phyloP scores from a whole-genome alignment of 2,888 invertebrate species.

The Cheilosia pagana region DNA sequence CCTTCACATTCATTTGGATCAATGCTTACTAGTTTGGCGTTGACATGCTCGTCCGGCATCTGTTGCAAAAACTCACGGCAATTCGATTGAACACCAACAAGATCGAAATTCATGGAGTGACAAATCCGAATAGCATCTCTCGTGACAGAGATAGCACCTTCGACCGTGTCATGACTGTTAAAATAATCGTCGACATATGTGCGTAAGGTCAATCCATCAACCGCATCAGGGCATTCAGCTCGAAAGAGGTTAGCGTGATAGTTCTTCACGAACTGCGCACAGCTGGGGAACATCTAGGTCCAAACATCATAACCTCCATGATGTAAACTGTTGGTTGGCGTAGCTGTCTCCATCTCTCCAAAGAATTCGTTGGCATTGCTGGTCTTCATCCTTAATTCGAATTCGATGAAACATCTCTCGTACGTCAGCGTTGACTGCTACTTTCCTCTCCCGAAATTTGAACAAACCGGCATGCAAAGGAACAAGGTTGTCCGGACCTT shows the following conservation, averaged over 20 bases:
- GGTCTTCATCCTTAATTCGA: slow-evolving; percentile 23
- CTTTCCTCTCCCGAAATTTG: slow-evolving; percentile 55
- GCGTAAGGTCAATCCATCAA: slow-evolving; percentile 36
- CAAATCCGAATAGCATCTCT: slow-evolving; percentile 14
- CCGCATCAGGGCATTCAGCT: slow-evolving; percentile 32
- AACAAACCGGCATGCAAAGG: slow-evolving; percentile 45
- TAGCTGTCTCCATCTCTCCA: slow-evolving; percentile 65
- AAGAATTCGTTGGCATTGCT: slow-evolving; percentile 40
- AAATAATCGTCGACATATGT: slow-evolving; percentile 66
- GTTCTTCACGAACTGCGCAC: slow-evolving; percentile 68
- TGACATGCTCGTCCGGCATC: slow-evolving; percentile 5
- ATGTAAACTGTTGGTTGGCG: slow-evolving; percentile 39
- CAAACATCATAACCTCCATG: slow-evolving; percentile 72
- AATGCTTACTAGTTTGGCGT: neutral
- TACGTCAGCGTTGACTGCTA: slow-evolving; percentile 68
- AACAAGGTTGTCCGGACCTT: no score
- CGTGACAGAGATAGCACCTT: neutral
- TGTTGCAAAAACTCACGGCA: neutral
- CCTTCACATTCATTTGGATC: neutral
- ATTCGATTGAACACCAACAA: slow-evolving; percentile 22
- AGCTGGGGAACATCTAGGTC: slow-evolving; percentile 64
- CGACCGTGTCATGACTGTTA: slow-evolving; percentile 8
- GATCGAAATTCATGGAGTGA: slow-evolving; percentile 25
- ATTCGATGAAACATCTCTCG: slow-evolving; percentile 69
- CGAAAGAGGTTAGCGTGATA: slow-evolving; percentile 25